phyloP scores from a whole-genome alignment of 2,888 invertebrate genomes.

The Noctua pronuba region DNA sequence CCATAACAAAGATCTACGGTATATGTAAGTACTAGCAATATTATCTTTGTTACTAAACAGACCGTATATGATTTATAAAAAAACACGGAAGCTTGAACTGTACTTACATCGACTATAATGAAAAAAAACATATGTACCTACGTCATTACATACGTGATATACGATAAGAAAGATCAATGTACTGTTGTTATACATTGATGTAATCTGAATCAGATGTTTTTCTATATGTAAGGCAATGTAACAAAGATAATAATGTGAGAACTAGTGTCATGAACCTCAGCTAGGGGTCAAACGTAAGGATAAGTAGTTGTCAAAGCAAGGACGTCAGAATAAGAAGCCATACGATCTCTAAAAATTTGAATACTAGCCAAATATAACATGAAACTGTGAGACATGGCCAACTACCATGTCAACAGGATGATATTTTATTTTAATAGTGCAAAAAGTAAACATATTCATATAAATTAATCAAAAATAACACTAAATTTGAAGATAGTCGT shows the following conservation, averaged over 20 bases:
- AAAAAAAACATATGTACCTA: slow-evolving; percentile 43
- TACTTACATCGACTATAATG: slow-evolving; percentile 16
- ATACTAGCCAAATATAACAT: slow-evolving; percentile 75
- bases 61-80: slow-evolving; percentile 8
- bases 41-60: slow-evolving; percentile 29
- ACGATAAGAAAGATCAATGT: slow-evolving; percentile 64
- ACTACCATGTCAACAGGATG: slow-evolving; percentile 52
- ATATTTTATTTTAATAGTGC: slow-evolving; percentile 46
- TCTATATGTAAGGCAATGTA: slow-evolving; percentile 32
- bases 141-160: slow-evolving; percentile 20
- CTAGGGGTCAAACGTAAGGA: slow-evolving; percentile 52
- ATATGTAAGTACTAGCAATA: slow-evolving; percentile 5
- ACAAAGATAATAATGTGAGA: slow-evolving; percentile 39
- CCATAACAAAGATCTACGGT: slow-evolving; percentile 9
- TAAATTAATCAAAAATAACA: slow-evolving; percentile 1
- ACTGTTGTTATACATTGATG: slow-evolving; percentile 62
- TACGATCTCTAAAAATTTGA: slow-evolving; percentile 74
- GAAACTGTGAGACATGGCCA: slow-evolving; percentile 51
- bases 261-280: slow-evolving; percentile 31
- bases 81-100: slow-evolving; percentile 43
- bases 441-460: slow-evolving; percentile 32
- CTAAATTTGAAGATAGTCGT: neutral
- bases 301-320: slow-evolving; percentile 46
- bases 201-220: slow-evolving; percentile 51
- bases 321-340: slow-evolving; percentile 29